A percentile compares a stretch with the other conserved stretches of the same genome.
These are phyloP conservation scores for Polymixis lichenea DNA, from an alignment of 2,888 invertebrate species.

Conservation along the genomic window DNA sequence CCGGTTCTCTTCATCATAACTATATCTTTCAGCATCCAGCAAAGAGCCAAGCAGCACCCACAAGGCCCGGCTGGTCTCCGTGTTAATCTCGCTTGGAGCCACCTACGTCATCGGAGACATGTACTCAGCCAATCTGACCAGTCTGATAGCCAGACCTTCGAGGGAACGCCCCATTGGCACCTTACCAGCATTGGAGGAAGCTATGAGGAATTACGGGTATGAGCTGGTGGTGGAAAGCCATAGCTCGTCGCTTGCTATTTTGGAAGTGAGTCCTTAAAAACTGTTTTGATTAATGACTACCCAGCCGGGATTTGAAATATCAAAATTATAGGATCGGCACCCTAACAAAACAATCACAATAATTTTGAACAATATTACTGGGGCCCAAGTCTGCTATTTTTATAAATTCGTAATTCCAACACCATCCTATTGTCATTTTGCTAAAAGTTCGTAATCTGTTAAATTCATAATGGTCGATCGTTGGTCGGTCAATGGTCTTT, in stretches of 20 bases:
- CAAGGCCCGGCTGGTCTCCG: conserved; percentile 92
- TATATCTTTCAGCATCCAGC: conserved; percentile 84
- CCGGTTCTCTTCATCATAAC: neutral
- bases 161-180: conserved; percentile 93
- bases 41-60: conserved; percentile 91
- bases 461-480: no score
- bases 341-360: no score
- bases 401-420: no score
- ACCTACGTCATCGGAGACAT: conserved; percentile 95
- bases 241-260: conserved; percentile 93
- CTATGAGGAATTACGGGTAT: conserved; percentile 92
- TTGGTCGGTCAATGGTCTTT: no score
- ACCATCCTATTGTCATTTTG: no score
- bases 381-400: no score
- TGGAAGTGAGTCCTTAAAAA: conserved; percentile 89
- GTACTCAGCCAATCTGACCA: conserved; percentile 94
- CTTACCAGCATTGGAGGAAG: conserved; percentile 91
- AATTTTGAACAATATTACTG: no score
- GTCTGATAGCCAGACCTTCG: conserved; percentile 93
- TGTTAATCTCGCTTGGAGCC: conserved; percentile 93
- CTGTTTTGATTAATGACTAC: neutral
- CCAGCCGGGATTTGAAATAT: neutral
- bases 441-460: no score
- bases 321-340: neutral
- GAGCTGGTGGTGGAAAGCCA: conserved; percentile 93